Conservation (phyloP, 2,797 vertebrate genomes). For the Hoplostethus atlanticus region DNA sequence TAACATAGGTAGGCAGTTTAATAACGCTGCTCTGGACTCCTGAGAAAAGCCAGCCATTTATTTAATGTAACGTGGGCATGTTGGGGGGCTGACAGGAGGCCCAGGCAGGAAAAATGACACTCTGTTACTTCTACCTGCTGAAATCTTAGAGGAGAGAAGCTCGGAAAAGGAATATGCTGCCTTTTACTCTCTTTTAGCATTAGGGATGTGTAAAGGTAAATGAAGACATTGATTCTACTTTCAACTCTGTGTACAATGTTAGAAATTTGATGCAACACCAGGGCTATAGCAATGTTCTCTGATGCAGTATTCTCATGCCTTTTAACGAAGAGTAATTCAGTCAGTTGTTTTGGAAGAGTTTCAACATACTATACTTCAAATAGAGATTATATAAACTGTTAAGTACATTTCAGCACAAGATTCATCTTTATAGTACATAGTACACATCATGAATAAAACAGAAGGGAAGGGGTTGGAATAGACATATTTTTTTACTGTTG, state of each 20-base stretch:
- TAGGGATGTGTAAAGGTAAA: constrained; percentile 28
- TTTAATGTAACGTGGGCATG: constrained; percentile 78
- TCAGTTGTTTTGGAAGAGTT: constrained; percentile 13
- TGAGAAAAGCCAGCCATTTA: constrained; percentile 78
- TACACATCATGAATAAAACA: constrained; percentile 66
- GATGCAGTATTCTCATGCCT: neutral
- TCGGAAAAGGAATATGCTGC: constrained; percentile 2
- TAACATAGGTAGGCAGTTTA: constrained; percentile 85
- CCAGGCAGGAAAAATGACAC: constrained; percentile 67
- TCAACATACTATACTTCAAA: constrained; percentile 26
- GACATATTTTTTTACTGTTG: constrained; percentile 13
- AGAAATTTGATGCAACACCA: constrained; percentile 10
- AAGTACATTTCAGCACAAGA: constrained; percentile 21
- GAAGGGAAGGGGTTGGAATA: neutral
- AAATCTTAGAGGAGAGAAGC: constrained; percentile 50
- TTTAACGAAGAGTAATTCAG: neutral
- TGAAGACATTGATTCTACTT: constrained; percentile 8
- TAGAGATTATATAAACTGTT: constrained; percentile 32
- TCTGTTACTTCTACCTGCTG: constrained; percentile 49
- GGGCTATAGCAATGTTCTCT: neutral
- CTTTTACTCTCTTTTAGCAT: constrained; percentile 25
- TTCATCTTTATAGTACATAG: constrained; percentile 40
- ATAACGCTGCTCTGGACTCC: constrained; percentile 77
- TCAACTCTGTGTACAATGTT: constrained; percentile 13
- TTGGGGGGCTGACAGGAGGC: constrained; percentile 70